Conservation (phyloP, 2,797 vertebrate genomes). For the Phaenicophaeus curvirostris region DNA sequence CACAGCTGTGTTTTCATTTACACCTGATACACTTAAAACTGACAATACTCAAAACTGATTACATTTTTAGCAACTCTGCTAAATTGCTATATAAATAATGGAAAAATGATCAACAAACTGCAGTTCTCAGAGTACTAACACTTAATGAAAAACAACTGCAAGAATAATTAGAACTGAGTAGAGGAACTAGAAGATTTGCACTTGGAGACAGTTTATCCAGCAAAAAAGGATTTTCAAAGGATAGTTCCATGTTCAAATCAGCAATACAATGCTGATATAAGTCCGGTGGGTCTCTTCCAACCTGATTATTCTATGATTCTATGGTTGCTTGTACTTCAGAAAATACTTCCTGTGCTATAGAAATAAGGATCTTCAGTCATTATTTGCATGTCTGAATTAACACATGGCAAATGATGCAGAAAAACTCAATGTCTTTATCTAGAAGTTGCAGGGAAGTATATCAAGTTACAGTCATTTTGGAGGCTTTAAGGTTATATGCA, state of each 20-base stretch:
- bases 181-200: neutral
- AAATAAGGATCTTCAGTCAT: neutral
- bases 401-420: neutral
- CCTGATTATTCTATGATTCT: too few relatives aligned
- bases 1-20: neutral
- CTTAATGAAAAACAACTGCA: neutral
- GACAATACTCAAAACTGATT: neutral
- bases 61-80: neutral
- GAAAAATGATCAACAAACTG: neutral
- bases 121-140: neutral
- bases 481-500: neutral
- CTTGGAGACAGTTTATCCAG: neutral
- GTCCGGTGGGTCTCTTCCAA: too few relatives aligned
- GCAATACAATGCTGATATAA: neutral
- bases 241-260: neutral
- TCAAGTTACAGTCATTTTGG: neutral
- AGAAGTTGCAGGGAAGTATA: neutral
- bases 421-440: neutral
- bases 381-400: conserved; percentile 48
- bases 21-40: neutral
- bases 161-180: neutral
- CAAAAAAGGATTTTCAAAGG: neutral
- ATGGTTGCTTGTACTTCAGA: neutral
- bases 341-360: neutral
- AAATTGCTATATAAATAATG: neutral